phyloP scores from a whole-genome alignment of 2,113 vertebrate species.

The Nycticebus coucang region DNA sequence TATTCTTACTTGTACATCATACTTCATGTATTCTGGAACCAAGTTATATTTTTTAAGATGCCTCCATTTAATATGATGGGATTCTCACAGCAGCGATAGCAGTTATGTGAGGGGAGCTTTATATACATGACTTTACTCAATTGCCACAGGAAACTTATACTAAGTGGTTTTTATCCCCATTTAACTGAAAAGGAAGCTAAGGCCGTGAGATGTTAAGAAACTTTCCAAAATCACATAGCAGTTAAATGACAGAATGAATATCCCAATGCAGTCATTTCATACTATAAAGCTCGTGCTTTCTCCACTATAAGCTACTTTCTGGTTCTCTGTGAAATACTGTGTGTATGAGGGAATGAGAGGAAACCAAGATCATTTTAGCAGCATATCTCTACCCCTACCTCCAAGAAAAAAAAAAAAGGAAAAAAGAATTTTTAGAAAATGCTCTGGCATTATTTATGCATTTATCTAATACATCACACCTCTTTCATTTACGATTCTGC shows the following conservation, averaged over 20 bases:
- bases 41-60: neutral
- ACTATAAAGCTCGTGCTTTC: neutral
- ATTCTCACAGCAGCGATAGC: neutral
- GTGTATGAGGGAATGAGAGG: neutral
- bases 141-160: neutral
- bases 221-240: neutral
- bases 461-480: constrained; percentile 33
- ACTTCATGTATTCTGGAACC: constrained; percentile 25
- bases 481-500: neutral
- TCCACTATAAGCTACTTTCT: neutral
- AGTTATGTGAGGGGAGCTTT: neutral
- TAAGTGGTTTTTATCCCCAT: neutral
- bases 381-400: neutral
- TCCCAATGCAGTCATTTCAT: neutral
- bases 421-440: neutral
- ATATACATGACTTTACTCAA: neutral
- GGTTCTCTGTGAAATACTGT: neutral
- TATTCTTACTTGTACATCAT: neutral
- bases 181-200: constrained; percentile 11
- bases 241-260: constrained; percentile 14
- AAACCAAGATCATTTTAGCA: constrained; percentile 40
- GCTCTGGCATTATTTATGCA: neutral
- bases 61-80: neutral
- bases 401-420: constrained; percentile 30
- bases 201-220: neutral